A percentile compares a stretch with the other conserved stretches of the same genome.
Conservation (phyloP, 2,888 invertebrate species). For the Xylophagus ater region DNA sequence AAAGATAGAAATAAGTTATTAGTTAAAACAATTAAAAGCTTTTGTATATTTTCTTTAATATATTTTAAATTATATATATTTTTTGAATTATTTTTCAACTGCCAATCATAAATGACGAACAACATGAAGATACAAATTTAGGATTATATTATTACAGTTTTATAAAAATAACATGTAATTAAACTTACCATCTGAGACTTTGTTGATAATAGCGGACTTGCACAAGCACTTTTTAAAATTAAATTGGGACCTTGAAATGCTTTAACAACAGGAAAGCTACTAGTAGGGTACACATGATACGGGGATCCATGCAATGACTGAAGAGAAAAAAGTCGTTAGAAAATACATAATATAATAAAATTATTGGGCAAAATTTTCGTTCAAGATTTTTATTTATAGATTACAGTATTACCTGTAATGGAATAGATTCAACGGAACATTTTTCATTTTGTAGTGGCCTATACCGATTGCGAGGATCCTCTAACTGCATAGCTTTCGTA, state of each 20-base stretch:
- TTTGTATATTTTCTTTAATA: no score
- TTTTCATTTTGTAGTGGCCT: conserved; percentile 42
- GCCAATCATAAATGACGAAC: conserved; percentile 2
- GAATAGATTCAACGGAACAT: conserved; percentile 47
- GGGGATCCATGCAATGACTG: conserved; percentile 55
- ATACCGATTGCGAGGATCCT: conserved; percentile 57
- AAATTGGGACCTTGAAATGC: conserved; percentile 42
- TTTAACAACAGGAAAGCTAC: conserved; percentile 50
- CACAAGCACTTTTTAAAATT: conserved; percentile 33
- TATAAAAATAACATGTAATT: conserved; percentile 2
- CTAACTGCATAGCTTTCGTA: conserved; percentile 63
- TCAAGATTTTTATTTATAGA: neutral
- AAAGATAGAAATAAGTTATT: no score
- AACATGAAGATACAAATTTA: conserved; percentile 7
- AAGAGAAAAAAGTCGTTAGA: conserved; percentile 9
- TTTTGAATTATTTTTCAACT: neutral
- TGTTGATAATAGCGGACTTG: conserved; percentile 35
- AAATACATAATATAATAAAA: conserved; percentile 1
- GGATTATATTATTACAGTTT: no score
- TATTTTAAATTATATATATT: conserved; percentile 2
- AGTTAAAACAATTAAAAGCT: no score
- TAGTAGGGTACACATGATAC: conserved; percentile 61
- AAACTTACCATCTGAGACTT: conserved; percentile 23
- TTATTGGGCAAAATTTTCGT: neutral
- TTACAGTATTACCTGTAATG: conserved; percentile 46